phyloP scores from a whole-genome alignment of 2,113 vertebrate species.

The Kobus ellipsiprymnus region DNA sequence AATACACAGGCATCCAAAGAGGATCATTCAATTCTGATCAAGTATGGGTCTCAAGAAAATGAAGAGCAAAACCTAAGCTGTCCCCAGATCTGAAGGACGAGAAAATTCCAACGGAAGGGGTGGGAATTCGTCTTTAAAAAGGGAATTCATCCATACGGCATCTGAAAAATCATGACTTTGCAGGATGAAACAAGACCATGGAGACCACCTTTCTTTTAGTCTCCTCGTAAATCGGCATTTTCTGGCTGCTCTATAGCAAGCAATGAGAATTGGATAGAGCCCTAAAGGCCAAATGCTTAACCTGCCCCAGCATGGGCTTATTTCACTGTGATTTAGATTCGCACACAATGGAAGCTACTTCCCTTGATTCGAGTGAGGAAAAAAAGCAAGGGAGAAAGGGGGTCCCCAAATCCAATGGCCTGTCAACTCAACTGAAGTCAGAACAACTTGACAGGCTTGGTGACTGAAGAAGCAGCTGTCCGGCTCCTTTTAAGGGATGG shows the following conservation, averaged over 20 bases:
- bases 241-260: not conserved
- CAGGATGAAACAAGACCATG: not conserved
- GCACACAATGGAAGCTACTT: not conserved
- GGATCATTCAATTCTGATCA: constrained; percentile 35
- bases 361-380: not conserved
- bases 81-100: not conserved
- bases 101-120: constrained; percentile 10
- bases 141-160: constrained; percentile 42
- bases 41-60: not conserved
- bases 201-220: constrained; percentile 27
- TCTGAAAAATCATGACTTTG: not conserved
- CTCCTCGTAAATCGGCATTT: constrained; percentile 39
- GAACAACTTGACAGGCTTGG: not conserved
- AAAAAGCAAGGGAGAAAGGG: not conserved
- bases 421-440: not conserved
- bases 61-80: not conserved
- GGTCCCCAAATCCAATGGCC: not conserved
- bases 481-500: not conserved
- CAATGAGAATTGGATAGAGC: not conserved
- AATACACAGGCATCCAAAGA: not conserved
- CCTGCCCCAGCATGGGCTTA: not conserved
- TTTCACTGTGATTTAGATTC: constrained; percentile 42
- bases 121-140: not conserved
- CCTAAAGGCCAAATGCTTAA: constrained; percentile 40
- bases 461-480: not conserved